phyloP scores from a whole-genome alignment of 2,888 invertebrate genomes.

The Athalia cordata region DNA sequence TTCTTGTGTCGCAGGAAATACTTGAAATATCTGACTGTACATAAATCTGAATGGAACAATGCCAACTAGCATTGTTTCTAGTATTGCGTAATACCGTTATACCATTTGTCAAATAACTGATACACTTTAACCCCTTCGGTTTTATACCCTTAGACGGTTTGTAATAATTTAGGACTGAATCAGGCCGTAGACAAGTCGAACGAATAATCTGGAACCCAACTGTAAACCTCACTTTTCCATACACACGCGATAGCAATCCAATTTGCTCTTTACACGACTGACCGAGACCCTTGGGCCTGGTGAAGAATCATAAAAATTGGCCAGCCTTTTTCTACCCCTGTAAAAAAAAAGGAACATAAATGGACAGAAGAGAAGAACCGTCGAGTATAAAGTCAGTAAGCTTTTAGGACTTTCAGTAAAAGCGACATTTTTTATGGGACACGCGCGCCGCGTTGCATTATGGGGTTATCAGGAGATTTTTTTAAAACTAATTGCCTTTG shows the following conservation, averaged over 20 bases:
- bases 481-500: not conserved
- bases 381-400: constrained; percentile 14
- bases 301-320: not conserved
- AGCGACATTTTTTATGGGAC: not conserved
- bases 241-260: constrained; percentile 4
- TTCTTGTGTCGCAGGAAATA: not conserved
- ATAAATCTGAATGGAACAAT: constrained; percentile 30
- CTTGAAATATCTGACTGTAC: not conserved
- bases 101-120: constrained; percentile 24
- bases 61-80: constrained; percentile 16
- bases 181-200: constrained; percentile 16
- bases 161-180: constrained; percentile 31
- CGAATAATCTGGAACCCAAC: not conserved
- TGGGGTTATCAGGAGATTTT: no score
- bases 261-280: not conserved
- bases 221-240: no score
- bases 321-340: not conserved
- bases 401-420: constrained; percentile 18
- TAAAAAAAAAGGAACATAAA: not conserved
- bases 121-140: constrained; percentile 1
- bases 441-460: no score
- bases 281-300: not conserved
- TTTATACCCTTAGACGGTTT: not conserved
- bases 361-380: not conserved
- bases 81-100: not conserved